phyloP scores from a whole-genome alignment of 30 jellyfish, hydroid and myxozoan genomes.

The Sanderia malayensis region DNA sequence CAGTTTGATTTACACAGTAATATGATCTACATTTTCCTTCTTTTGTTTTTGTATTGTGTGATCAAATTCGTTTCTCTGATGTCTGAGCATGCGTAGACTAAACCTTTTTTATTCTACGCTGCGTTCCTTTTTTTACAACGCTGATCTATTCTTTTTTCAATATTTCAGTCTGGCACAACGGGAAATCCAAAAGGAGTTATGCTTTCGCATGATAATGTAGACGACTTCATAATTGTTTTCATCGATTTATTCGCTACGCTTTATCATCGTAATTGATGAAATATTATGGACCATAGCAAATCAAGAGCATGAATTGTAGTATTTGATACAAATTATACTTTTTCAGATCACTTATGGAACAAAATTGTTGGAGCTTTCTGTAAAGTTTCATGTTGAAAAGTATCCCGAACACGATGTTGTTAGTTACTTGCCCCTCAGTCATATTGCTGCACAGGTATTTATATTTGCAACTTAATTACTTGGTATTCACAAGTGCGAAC shows the following conservation, averaged over 20 bases:
- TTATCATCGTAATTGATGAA: too few species aligned
- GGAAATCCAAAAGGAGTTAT: constrained; percentile 99
- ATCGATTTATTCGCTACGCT: not conserved
- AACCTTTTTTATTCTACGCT: too few species aligned
- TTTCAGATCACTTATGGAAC: constrained; percentile 46
- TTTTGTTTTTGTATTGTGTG: too few species aligned
- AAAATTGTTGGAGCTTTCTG: not conserved
- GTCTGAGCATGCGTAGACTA: too few species aligned
- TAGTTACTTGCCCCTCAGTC: constrained; percentile 94
- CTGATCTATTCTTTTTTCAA: too few species aligned
- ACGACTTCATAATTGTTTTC: constrained; percentile 1
- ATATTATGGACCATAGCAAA: too few species aligned
- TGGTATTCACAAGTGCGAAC: too few species aligned
- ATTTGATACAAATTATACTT: too few species aligned
- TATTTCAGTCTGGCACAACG: constrained; percentile 97
- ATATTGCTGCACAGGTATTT: constrained; percentile 93
- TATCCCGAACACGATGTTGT: constrained; percentile 13
- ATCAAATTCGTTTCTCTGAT: too few species aligned
- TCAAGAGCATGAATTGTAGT: too few species aligned
- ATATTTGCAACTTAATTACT: too few species aligned
- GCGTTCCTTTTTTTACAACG: too few species aligned
- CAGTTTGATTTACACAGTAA: constrained; percentile 84
- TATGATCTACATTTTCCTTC: not conserved
- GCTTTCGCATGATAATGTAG: constrained; percentile 94
- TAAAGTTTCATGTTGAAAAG: constrained; percentile 3